These are phyloP conservation scores for Oreochromis spilurus DNA, from an alignment of 2,113 vertebrate genomes.

Conservation along the genomic window DNA sequence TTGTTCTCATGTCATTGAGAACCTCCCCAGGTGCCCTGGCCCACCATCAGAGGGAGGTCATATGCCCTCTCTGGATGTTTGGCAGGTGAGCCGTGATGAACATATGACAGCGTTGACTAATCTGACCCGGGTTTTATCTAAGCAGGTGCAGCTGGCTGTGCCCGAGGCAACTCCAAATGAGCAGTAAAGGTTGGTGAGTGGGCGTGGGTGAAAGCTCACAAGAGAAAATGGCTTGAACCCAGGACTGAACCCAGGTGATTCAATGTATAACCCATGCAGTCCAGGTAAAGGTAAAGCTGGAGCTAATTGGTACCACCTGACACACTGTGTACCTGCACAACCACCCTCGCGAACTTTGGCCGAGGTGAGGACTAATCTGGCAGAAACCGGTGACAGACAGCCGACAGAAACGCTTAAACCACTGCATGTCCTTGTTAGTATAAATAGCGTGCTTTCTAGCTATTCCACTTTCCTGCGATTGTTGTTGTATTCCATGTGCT, in stretches of 20 bases:
- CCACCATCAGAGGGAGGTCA: background rate
- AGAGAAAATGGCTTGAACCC: background rate
- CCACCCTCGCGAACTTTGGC: background rate
- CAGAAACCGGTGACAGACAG: background rate
- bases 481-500: background rate
- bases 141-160: background rate
- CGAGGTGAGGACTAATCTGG: background rate
- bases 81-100: background rate
- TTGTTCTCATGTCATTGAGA: background rate
- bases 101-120: background rate
- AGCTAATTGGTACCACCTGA: background rate
- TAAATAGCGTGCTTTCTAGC: fast-evolving
- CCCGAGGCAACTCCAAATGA: background rate
- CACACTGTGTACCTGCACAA: background rate
- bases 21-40: background rate
- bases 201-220: background rate
- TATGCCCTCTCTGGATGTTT: background rate
- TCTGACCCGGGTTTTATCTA: background rate
- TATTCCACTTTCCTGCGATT: background rate
- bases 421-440: background rate
- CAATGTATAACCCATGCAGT: background rate
- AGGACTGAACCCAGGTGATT: background rate
- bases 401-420: background rate
- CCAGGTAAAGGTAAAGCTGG: background rate
- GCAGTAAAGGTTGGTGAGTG: background rate